Conservation (phyloP, 2,797 vertebrate species). For the Eulemur mongoz region DNA sequence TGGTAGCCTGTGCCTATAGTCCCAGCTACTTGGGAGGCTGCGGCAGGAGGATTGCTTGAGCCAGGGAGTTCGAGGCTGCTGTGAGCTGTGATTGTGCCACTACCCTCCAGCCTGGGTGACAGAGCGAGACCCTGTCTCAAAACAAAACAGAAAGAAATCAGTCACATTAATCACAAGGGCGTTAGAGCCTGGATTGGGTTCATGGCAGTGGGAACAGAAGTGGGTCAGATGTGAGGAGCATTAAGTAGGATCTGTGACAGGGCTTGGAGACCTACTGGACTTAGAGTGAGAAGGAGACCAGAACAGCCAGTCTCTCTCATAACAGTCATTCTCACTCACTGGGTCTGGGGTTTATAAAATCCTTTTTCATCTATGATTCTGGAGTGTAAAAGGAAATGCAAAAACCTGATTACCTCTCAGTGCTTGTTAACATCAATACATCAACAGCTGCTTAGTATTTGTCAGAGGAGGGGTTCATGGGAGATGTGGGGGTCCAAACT, state of each 20-base stretch:
- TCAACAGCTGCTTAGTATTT: neutral
- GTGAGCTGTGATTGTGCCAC: neutral
- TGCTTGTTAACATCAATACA: neutral
- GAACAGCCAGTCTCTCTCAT: neutral
- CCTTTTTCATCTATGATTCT: neutral
- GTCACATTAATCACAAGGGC: neutral
- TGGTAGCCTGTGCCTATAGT: neutral
- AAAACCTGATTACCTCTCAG: neutral
- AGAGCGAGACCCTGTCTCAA: neutral
- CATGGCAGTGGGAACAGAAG: neutral
- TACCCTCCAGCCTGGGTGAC: neutral
- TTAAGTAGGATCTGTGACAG: neutral
- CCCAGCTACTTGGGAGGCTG: neutral
- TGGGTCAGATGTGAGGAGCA: neutral
- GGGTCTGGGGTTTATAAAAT: neutral
- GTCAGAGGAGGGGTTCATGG: neutral
- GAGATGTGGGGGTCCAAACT: neutral
- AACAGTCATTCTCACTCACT: neutral
- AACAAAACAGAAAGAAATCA: neutral
- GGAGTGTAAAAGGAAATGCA: neutral
- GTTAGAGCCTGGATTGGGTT: neutral
- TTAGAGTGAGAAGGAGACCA: neutral
- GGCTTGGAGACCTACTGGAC: neutral
- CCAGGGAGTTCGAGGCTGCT: neutral
- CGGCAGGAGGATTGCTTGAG: neutral